phyloP scores from a whole-genome alignment of 1,140 invertebrate species.

The Drosophila pectinifera region DNA sequence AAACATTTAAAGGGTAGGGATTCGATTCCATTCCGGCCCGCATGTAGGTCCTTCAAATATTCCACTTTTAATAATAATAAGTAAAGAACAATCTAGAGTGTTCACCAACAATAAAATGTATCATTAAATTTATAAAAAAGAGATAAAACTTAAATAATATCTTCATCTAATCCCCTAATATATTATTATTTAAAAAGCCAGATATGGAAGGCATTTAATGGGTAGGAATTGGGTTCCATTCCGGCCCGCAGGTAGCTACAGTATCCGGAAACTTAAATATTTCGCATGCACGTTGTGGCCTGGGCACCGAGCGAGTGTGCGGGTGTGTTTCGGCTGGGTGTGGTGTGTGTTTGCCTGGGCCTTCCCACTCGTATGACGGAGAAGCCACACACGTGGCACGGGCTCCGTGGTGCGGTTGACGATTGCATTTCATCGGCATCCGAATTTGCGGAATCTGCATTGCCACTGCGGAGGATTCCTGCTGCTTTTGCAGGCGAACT shows the following conservation, averaged over 20 bases:
- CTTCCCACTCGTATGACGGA: conserved; percentile 47
- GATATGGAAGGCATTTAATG: not conserved
- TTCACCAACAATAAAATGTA: too few relatives aligned
- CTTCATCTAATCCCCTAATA: too few relatives aligned
- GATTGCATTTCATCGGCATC: conserved; percentile 66
- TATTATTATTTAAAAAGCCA: not conserved
- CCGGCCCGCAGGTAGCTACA: not conserved
- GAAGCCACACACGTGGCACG: conserved; percentile 47
- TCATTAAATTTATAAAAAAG: too few relatives aligned
- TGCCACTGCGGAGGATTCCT: conserved; percentile 9
- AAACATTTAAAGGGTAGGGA: too few relatives aligned
- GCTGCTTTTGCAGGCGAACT: conserved; percentile 64
- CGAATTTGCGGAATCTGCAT: conserved; percentile 31
- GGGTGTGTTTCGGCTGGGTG: not conserved
- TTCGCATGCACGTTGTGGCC: conserved; percentile 28
- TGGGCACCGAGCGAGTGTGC: conserved; percentile 8
- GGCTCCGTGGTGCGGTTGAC: conserved; percentile 66
- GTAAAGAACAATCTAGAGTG: too few relatives aligned
- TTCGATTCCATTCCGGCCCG: too few relatives aligned
- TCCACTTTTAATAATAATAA: too few relatives aligned
- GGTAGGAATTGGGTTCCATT: not conserved
- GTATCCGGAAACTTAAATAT: conserved; percentile 21
- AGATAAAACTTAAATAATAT: too few relatives aligned
- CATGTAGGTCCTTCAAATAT: too few relatives aligned
- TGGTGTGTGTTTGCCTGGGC: conserved; percentile 48